These are phyloP conservation scores for Adela reaumurella DNA, from an alignment of 2,888 invertebrate genomes.

Conservation along the genomic window DNA sequence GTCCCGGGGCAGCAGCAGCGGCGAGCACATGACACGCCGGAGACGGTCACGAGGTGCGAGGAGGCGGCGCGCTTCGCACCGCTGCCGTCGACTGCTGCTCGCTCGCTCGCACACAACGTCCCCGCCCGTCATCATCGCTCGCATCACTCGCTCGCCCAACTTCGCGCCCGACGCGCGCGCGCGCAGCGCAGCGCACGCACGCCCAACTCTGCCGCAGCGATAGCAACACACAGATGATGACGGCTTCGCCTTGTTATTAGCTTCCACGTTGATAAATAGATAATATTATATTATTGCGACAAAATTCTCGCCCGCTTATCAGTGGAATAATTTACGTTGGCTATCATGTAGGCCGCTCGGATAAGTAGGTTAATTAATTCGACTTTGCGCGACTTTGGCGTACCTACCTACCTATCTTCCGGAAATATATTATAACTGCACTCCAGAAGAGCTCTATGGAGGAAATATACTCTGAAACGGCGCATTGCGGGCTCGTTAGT, in stretches of 20 bases:
- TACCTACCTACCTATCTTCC: too few species aligned
- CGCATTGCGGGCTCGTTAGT: too few species aligned
- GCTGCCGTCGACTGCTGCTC: slow-evolving; percentile 16
- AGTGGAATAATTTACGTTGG: neutral
- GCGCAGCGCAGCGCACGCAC: slow-evolving; percentile 14
- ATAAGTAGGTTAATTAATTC: neutral
- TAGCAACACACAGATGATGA: too few species aligned
- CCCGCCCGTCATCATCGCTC: slow-evolving; percentile 13
- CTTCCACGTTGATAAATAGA: slow-evolving; percentile 7
- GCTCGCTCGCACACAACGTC: slow-evolving; percentile 21
- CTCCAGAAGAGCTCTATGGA: too few species aligned
- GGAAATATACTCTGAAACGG: too few species aligned
- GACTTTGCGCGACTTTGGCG: neutral
- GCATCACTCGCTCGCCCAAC: slow-evolving; percentile 12
- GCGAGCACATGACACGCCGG: neutral
- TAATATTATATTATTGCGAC: neutral
- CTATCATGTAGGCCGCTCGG: neutral
- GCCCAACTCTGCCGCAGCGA: slow-evolving; percentile 15
- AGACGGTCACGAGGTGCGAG: neutral
- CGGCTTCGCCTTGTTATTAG: slow-evolving; percentile 10
- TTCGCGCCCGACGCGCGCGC: slow-evolving; percentile 16
- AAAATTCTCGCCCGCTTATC: neutral
- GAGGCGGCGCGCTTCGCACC: slow-evolving; percentile 15
- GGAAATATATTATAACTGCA: too few species aligned
- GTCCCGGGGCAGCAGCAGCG: neutral